Evolutionary conservation across 1,140 invertebrate genomes (phyloP).

Genomic region (Caenorhabditis tropicalis): DNA sequence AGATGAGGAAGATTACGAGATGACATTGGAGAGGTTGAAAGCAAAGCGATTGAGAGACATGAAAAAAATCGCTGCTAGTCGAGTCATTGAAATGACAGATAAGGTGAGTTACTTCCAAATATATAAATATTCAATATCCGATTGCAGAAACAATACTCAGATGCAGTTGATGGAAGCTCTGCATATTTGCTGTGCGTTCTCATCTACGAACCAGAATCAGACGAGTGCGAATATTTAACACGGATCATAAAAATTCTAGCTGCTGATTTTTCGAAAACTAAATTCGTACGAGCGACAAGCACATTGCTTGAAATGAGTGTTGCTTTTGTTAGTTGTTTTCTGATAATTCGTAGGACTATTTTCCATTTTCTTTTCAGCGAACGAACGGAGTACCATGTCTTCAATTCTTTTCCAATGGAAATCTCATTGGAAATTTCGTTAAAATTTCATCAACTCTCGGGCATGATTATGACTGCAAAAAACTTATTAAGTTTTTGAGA

Average conservation of each 20-base stretch:
- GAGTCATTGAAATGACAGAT: constrained; percentile 47
- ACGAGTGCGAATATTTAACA: constrained; percentile 39
- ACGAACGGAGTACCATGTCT: constrained; percentile 87
- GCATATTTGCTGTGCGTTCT: constrained; percentile 27
- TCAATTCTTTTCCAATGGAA: constrained; percentile 86
- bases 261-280: constrained; percentile 83
- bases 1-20: constrained; percentile 49
- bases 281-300: constrained; percentile 87
- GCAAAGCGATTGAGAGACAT: constrained; percentile 48
- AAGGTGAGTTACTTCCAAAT: constrained; percentile 37
- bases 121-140: neutral
- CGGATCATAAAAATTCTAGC: constrained; percentile 81
- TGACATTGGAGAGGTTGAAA: constrained; percentile 40
- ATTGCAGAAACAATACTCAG: constrained; percentile 44
- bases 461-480: constrained; percentile 71
- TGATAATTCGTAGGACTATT: neutral
- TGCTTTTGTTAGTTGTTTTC: constrained; percentile 78
- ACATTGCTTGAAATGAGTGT: constrained; percentile 79
- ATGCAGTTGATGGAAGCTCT: neutral
- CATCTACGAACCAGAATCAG: constrained; percentile 41
- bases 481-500: constrained; percentile 9
- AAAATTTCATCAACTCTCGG: constrained; percentile 84
- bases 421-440: constrained; percentile 91
- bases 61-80: constrained; percentile 9
- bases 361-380: constrained; percentile 74